Evolutionary conservation across 1,140 invertebrate species (phyloP).

Genomic region (Drosophila sproati): DNA sequence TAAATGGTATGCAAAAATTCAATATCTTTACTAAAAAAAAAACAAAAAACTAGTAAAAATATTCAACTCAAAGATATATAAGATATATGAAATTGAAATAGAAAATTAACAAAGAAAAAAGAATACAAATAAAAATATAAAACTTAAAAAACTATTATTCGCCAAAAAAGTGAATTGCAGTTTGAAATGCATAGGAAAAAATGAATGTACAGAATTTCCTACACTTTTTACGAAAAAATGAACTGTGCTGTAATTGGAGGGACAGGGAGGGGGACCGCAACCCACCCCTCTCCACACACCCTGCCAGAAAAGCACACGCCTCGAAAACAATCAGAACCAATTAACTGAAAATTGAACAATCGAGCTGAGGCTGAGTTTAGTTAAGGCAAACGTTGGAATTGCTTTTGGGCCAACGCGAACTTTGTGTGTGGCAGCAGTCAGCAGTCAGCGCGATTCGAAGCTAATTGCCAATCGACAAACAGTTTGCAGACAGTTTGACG

Average conservation of each 20-base stretch:
- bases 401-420: slow-evolving; percentile 32
- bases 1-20: no score
- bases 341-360: slow-evolving; percentile 82
- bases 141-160: not conserved
- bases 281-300: not conserved
- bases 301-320: slow-evolving; percentile 55
- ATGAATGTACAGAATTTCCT: not conserved
- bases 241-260: not conserved
- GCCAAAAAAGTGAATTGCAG: not conserved
- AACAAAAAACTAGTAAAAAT: not conserved
- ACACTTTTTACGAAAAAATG: not conserved
- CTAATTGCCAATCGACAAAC: slow-evolving; percentile 75
- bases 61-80: no score
- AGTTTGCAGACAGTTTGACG: slow-evolving; percentile 73
- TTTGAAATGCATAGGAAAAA: not conserved
- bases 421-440: slow-evolving; percentile 26
- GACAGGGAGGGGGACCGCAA: not conserved
- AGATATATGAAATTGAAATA: not conserved
- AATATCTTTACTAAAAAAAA: no score
- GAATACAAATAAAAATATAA: no score
- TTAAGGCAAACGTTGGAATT: slow-evolving; percentile 42
- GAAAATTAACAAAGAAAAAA: not conserved
- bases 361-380: slow-evolving; percentile 40
- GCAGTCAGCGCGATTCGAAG: slow-evolving; percentile 39
- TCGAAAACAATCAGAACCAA: slow-evolving; percentile 81